These are phyloP conservation scores for Halcyon badia DNA, from an alignment of 2,797 vertebrate genomes.

Conservation along the genomic window DNA sequence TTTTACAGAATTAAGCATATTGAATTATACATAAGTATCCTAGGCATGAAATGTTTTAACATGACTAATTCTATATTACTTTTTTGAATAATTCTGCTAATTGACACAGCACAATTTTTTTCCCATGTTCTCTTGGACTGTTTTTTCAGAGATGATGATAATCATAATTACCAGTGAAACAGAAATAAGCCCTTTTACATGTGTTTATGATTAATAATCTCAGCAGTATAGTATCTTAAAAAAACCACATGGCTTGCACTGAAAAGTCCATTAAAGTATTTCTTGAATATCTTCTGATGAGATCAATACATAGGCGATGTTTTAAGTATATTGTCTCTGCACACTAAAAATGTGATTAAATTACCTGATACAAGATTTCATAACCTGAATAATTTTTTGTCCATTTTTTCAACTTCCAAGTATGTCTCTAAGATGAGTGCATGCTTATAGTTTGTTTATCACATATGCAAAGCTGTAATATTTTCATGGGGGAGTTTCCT, in stretches of 20 bases:
- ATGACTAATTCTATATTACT: neutral
- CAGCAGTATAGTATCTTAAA: neutral
- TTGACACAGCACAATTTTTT: neutral
- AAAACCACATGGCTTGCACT: neutral
- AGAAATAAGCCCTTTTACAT: neutral
- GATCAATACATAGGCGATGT: neutral
- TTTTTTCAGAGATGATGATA: neutral
- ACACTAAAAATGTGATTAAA: neutral
- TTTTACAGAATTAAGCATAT: neutral
- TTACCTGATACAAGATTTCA: neutral
- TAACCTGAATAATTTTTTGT: neutral
- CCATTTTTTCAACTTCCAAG: neutral
- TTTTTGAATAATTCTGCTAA: neutral
- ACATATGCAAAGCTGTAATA: neutral
- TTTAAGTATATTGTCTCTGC: neutral
- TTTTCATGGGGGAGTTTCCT: neutral
- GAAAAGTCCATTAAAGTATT: neutral
- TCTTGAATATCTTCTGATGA: neutral
- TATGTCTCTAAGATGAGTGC: neutral
- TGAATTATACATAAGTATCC: neutral
- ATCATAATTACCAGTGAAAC: neutral
- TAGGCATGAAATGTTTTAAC: neutral
- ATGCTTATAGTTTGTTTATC: neutral
- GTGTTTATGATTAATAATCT: neutral
- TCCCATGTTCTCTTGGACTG: neutral